Evolutionary conservation across 2,113 vertebrate species (phyloP).

Genomic region (Anoura caudifer): DNA sequence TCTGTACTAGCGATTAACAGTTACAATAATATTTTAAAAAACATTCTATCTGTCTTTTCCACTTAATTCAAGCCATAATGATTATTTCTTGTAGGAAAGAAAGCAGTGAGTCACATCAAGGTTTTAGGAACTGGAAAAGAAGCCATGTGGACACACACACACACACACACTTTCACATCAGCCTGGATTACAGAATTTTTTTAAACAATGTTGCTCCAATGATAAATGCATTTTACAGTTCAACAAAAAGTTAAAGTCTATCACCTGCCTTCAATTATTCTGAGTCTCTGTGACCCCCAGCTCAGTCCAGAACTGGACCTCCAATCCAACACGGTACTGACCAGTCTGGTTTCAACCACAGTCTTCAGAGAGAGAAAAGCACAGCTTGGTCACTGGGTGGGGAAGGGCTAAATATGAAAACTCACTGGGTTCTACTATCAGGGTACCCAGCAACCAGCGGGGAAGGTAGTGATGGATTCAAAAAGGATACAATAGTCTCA

Average conservation of each 20-base stretch:
- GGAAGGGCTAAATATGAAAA: not conserved
- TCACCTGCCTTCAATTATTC: not conserved
- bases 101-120: not conserved
- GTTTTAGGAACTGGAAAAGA: not conserved
- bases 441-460: not conserved
- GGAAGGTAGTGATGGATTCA: not conserved
- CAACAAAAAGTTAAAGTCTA: not conserved
- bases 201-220: not conserved
- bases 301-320: not conserved
- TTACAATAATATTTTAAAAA: conserved; percentile 20
- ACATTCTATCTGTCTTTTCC: conserved; percentile 21
- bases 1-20: not conserved
- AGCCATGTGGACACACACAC: not conserved
- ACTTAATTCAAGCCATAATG: conserved; percentile 20
- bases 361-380: not conserved
- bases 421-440: not conserved
- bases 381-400: not conserved
- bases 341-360: not conserved
- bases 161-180: not conserved
- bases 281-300: not conserved
- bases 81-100: not conserved
- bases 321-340: not conserved
- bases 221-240: not conserved
- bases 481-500: not conserved
- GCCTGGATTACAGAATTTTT: not conserved